Base-by-base conservation (phyloP, 1,140 invertebrate genomes). In the Dendrolimus punctatus region DNA sequence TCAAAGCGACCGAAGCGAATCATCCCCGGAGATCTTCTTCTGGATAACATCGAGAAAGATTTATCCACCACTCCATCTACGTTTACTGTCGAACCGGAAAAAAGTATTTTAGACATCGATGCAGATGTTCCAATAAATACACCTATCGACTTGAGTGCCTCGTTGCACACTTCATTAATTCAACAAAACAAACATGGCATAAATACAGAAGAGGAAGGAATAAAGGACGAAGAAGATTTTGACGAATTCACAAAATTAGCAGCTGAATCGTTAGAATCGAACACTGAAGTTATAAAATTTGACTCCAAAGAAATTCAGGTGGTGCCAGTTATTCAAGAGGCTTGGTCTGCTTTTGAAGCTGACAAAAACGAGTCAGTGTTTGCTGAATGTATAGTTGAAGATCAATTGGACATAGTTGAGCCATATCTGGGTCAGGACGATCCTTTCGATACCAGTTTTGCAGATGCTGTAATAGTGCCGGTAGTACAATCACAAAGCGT, bases 361-460 rank as follows among this genome's bases (percentile, higher is more conserved):
- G 94, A 96, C 90, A 95, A 94, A 8, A 96, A 96, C 66, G 94
- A 96, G 71, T 94, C 93, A 23, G 91, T 93, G 39, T 95, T 95
- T 84, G 94, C 92, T 2, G 93, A 94, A 51, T 91, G 92, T 66
- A 91, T 95, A 56, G 82, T 94, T 40, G 81, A 85, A 75, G 83
- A 86, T 61, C 76, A 86, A 63, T 66, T 83, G 57, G 81, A 85
- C 64, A 71, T 83, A 6, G 49, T 79, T 55, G 80, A 84, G 63
- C 77, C 75, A 2, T 85, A 84, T 55, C 49, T 79, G 51, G 76
- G 76, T 63, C 67, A 79, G 67, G 73, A 84, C 60, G 95, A 96
- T 90, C 95, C 95, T 0, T 97, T 97, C 70, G 95, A 96, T 71
- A 96, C 95, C 6, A 91, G 93, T 46, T 95, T 95, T 85, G 94